Base-by-base conservation (phyloP, 1,140 invertebrate genomes). In the Leguminivora glycinivorella region DNA sequence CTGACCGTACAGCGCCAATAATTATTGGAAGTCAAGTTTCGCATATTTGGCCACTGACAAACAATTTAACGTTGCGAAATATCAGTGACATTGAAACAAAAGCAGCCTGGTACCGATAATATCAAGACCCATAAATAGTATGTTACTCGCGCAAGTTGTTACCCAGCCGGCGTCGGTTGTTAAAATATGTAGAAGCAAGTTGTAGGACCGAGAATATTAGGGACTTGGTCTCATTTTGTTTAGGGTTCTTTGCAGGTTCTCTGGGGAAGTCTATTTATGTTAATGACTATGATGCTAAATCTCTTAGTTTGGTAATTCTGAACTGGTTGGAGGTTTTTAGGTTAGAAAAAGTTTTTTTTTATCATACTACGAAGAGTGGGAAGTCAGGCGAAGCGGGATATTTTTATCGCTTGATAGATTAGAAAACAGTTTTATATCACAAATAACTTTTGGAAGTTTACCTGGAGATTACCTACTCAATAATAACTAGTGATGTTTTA, bases 61-160 rank as follows among this genome's bases (percentile, higher is more conserved):
- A 52, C n/a, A 52, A 52, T 17, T 52, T 19, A 52, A 52, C 47
- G n/a, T 52, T 52, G 19, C 47, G 47, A 52, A 52, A 52, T 52
- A 19, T 52, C 47, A 22, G n/a, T 52, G 47, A 52, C 47, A 52
- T 22, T 52, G 47, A 52, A 52, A 52, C 47, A 52, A 52, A 52
- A 52, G 19, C 47, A 52, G 40, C 47, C 19, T 40, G 19, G 38
- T 67, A 70, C 77, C 31, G 58, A 63, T 63, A 63, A 63, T n/a
- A 63, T 63, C 26, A 63, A 19, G n/a, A 19, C 26, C 26, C 26
- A 17, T 29, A 63, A 29, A 63, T 63, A 63, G 58, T 63, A 29
- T 17, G 29, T 17, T 9, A 34, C 25, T 63, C 14, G 56, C 14
- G 56, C 58, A 22, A 63, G 58, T 63, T 29, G 58, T 63, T 63